A percentile compares a stretch with the other conserved stretches of the same genome.
phyloP scores from a whole-genome alignment of 1,140 invertebrate genomes.

The Drosophila yakuba region DNA sequence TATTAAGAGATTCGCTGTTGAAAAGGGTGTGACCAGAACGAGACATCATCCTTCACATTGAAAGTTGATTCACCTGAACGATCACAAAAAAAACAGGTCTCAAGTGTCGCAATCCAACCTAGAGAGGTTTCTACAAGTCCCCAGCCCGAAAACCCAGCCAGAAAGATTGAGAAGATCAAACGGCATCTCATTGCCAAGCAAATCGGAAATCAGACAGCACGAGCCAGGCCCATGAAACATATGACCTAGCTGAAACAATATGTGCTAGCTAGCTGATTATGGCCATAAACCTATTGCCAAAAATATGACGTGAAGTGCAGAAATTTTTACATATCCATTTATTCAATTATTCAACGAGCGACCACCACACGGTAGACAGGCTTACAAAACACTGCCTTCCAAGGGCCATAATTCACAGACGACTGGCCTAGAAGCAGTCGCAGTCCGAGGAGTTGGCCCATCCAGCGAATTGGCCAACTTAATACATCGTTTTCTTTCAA shows the following conservation, averaged over 20 bases:
- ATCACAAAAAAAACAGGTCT: constrained; percentile 45
- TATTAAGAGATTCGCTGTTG: neutral
- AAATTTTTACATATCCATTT: constrained; percentile 67
- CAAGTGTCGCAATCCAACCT: constrained; percentile 41
- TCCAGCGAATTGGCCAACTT: constrained; percentile 54
- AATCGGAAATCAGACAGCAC: constrained; percentile 71
- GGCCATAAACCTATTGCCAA: constrained; percentile 62
- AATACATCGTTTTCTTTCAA: constrained; percentile 55
- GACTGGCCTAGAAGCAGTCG: constrained; percentile 64
- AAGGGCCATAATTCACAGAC: constrained; percentile 74
- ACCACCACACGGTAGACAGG: constrained; percentile 23
- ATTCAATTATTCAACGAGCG: constrained; percentile 64
- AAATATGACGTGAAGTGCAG: constrained; percentile 65
- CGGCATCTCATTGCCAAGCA: constrained; percentile 70
- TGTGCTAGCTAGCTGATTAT: constrained; percentile 1
- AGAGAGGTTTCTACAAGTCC: constrained; percentile 18
- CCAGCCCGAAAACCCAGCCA: constrained; percentile 30
- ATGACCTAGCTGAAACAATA: constrained; percentile 60
- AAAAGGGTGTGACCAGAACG: constrained; percentile 70
- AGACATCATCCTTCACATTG: constrained; percentile 66
- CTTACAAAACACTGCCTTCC: constrained; percentile 58
- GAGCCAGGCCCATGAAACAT: constrained; percentile 50
- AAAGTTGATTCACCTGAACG: constrained; percentile 71
- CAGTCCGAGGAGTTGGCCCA: constrained; percentile 44
- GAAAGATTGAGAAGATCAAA: constrained; percentile 73